phyloP scores from a whole-genome alignment of 1,140 invertebrate species.

The Aporrectodea caliginosa region DNA sequence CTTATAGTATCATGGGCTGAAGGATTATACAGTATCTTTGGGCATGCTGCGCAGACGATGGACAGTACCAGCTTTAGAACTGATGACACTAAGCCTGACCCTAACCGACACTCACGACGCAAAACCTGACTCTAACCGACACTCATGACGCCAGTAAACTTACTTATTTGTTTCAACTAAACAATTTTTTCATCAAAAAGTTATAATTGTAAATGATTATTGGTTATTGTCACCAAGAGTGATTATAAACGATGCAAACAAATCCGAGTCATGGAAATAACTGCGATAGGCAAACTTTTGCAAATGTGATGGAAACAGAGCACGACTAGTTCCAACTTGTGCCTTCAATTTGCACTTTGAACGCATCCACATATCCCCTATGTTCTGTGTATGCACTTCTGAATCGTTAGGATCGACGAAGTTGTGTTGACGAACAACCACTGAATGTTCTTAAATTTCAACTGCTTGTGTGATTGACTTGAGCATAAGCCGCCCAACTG shows the following conservation, averaged over 20 bases:
- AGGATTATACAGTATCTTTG: not conserved
- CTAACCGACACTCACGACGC: too few relatives aligned
- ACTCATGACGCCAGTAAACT: too few relatives aligned
- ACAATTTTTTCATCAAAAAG: too few relatives aligned
- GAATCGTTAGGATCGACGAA: not conserved
- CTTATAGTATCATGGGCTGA: not conserved
- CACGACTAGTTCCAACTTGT: not conserved
- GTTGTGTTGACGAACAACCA: conserved; percentile 13
- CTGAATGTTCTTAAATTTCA: conserved; percentile 19
- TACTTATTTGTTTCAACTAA: too few relatives aligned
- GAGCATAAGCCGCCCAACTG: conserved; percentile 13
- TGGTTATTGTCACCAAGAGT: not conserved
- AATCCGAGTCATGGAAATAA: not conserved
- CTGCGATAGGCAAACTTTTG: not conserved
- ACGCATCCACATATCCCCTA: conserved; percentile 8
- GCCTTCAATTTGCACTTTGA: not conserved
- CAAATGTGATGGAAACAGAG: not conserved
- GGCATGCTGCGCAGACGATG: not conserved
- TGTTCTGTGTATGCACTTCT: conserved; percentile 1
- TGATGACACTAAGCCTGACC: too few relatives aligned
- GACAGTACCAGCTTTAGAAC: too few relatives aligned
- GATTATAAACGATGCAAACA: not conserved
- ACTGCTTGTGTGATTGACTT: not conserved
- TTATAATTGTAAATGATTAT: too few relatives aligned
- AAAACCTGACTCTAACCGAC: too few relatives aligned